Base-by-base conservation (phyloP, 2,888 invertebrate genomes). In the Muschampia plurimacula region DNA sequence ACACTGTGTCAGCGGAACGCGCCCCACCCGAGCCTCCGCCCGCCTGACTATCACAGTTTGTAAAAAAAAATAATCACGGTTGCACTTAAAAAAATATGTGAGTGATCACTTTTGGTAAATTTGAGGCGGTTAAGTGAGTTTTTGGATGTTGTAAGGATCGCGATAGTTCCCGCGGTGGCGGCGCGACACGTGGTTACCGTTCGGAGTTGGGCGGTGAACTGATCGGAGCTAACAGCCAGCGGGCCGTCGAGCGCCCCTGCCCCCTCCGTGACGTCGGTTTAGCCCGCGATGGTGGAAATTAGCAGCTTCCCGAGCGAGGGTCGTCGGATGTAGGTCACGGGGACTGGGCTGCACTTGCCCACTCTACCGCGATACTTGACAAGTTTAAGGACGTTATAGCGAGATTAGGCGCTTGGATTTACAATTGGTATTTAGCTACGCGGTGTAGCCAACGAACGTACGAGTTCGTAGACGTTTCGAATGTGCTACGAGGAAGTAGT, bases 241-340 rank as follows among this genome's bases (percentile, higher is more conserved):
- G 84, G 82, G 83, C 78, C 81, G 85, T 84, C 83, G 77, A 76
- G 76, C 77, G 84, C 84, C 84, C 87, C 88, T 84, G 84, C 85
- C 87, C 88, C 85, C 87, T 81, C 87, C 87, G 92, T 92, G 92
- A 92, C 91, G 86, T 84, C 79, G 81, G 86, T 84, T 82, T 83
- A 83, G 85, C 84, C 85, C 84, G 86, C 87, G 89, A 89, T 91
- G 92, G 90, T 93, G 92, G 91, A 92, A 92, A 93, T 93, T 93
- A 93, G 91, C 93, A 93, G 93, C 93, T 93, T 93, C 93, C 92
- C 93, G 92, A 88, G 89, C 92, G 92, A 93, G 93, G 93, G 93
- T 92, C 93, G 93, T 83, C 83, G 83, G 90, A 93, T 92, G 88
- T 93, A 91, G 93, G 93, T 93, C 93, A 93, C 92, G 93, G 93